Base-by-base conservation (phyloP, 2,888 invertebrate genomes). In the Sisyra nigra region DNA sequence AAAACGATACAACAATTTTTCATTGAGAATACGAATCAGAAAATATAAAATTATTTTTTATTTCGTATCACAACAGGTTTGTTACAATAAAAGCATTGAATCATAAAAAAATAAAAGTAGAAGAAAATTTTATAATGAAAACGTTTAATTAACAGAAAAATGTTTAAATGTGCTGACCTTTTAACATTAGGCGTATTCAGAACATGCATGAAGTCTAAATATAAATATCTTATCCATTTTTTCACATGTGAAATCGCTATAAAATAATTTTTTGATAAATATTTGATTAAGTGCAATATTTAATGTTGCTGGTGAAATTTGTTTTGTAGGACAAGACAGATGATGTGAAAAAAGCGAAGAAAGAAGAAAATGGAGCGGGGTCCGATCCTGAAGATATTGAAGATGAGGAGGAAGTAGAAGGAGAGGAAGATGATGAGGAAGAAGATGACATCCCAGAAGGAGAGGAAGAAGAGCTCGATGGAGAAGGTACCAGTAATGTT, bases 281-380 rank as follows among this genome's bases (percentile, higher is more conserved):
- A 6, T n/a, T 33, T 33, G 5, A 15, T 6, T 37, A 15, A 17
- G 7, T 15, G 14, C 14, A 3, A 8, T 37, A 2, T 37, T 37
- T 14, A 15, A 17, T 40, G 10, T 32, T 41, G 36, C 18, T 32
- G n/a, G 8, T 39, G 37, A 45, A 41, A 40, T 41, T 41, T 46
- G 45, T 33, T 49, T 52, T 54, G 40, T 60, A 81, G 80, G 81
- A 81, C 51, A 81, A 81, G 66, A 68, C 67, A 50, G 77, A 80
- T 45, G 81, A 81, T 47, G 73, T 75, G 51, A 83, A 83, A 68
- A 82, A 82, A 66, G 76, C 77, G 65, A 80, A 79, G 68, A 82
- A 80, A 66, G 81, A 81, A 57, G 81, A 82, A 58, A 81, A 82
- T 55, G 81, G 80, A 29, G 79, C 76, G 44, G 76, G 74, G 18